Evolutionary conservation across 2,888 invertebrate genomes (phyloP), one percentile per base, ranked within the genome.

Genomic region (Hypolimnas misippus): DNA sequence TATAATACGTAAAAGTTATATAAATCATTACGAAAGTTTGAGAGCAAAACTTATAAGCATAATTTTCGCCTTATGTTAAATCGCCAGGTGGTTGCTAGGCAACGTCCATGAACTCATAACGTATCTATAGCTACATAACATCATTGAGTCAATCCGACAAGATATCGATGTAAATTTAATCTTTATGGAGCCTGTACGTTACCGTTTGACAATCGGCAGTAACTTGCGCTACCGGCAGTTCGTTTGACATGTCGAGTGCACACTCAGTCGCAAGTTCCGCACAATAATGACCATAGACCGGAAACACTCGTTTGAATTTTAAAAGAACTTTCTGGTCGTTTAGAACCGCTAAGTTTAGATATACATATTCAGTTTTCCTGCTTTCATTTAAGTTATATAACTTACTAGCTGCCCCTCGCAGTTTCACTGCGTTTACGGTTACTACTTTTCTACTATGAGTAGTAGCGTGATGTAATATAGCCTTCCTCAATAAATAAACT

Each of bases 191-290:
- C 51, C 59, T 60, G 59, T 67, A 64, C 54, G 53, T 50, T 46
- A 58, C 57, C 61, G 73, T 82, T 86, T 84, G 86, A 83, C 77
- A 81, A 79, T 77, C 73, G 76, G 75, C 55, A 56, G 60, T 62
- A 65, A 69, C 64, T 67, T 49, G 67, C 56, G 46, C 46, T 33
- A 77, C 75, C 54, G 58, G 65, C 60, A 59, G 62, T 59, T 53
- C 50, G 63, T 73, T 79, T 82, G 78, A 82, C 81, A 84, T 82
- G 67, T 67, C 69, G 65, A 69, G 63, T 65, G 68, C 57, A 66
- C 66, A 63, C 54, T 61, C 56, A 67, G 65, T 55, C 59, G 57
- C 57, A 60, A 67, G 66, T 66, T 68, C 66, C 62, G 57, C 44
- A 63, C 58, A 40, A 63, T 70, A 68, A 72, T 62, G 63, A 66